Conservation (phyloP, 2,888 invertebrate genomes). For the Limnephilus marmoratus region DNA sequence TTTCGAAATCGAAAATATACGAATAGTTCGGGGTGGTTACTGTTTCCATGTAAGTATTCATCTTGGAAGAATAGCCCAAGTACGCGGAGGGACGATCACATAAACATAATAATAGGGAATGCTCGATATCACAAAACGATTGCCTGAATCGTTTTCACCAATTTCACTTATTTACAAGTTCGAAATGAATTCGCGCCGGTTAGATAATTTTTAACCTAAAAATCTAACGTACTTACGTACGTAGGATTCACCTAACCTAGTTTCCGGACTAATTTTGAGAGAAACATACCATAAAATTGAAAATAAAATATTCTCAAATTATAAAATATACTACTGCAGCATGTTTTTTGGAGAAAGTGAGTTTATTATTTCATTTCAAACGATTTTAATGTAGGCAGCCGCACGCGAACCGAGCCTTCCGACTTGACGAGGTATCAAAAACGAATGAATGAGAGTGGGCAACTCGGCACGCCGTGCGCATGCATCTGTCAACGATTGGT, state of each 20-base stretch:
- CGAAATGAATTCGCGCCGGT: conserved; percentile 58
- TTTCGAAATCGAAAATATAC: conserved; percentile 96
- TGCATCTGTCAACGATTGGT: conserved; percentile 64
- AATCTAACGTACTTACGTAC: conserved; percentile 34
- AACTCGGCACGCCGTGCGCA: conserved; percentile 53
- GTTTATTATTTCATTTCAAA: conserved; percentile 46
- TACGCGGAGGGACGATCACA: conserved; percentile 66
- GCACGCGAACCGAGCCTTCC: conserved; percentile 50
- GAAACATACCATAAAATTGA: conserved; percentile 53
- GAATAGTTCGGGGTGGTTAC: conserved; percentile 91
- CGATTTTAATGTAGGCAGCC: conserved; percentile 47
- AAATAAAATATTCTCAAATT: conserved; percentile 22
- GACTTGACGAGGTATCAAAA: conserved; percentile 54
- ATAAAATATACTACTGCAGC: conserved; percentile 34
- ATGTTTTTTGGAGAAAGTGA: conserved; percentile 48
- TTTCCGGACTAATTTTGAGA: conserved; percentile 46
- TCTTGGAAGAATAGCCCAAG: conserved; percentile 73
- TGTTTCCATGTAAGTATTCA: conserved; percentile 75
- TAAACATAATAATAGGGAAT: conserved; percentile 46
- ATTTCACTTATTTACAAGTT: conserved; percentile 58
- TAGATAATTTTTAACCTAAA: conserved; percentile 60
- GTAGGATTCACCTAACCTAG: conserved; percentile 49
- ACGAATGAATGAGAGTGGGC: conserved; percentile 58
- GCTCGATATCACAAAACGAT: conserved; percentile 47
- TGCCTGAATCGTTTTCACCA: conserved; percentile 49